Percentiles rank a stretch among this genome's conserved stretches.
phyloP scores from a whole-genome alignment of 2,888 invertebrate genomes.

The Pimpla rufipes region DNA sequence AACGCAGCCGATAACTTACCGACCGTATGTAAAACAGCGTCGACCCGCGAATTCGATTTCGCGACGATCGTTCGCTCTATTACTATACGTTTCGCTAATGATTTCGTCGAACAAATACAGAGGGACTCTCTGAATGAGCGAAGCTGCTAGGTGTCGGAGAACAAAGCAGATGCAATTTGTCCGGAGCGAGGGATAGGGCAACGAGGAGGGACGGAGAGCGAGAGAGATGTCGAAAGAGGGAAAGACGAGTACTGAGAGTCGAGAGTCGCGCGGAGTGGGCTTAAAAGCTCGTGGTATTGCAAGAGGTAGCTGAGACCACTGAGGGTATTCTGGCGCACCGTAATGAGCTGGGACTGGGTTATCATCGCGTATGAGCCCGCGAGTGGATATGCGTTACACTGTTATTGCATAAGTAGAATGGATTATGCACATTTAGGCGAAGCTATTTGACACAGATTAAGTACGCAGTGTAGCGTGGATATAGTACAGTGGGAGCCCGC shows the following conservation, averaged over 20 bases:
- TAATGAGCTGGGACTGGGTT: constrained; percentile 54
- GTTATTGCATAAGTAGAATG: constrained; percentile 53
- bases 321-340: constrained; percentile 40
- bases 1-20: not conserved
- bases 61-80: not conserved
- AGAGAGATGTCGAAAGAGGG: constrained; percentile 10
- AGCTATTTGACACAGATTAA: constrained; percentile 28
- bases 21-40: not conserved
- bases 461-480: constrained; percentile 1
- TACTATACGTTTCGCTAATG: constrained; percentile 31
- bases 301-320: constrained; percentile 36
- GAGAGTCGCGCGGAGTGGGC: constrained; percentile 55
- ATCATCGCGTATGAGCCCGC: constrained; percentile 55
- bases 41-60: not conserved
- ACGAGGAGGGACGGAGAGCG: not conserved
- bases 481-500: constrained; percentile 6
- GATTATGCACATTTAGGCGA: constrained; percentile 48
- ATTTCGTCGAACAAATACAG: constrained; percentile 33
- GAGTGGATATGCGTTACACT: constrained; percentile 53
- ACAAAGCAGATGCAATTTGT: constrained; percentile 51
- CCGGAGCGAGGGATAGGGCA: constrained; percentile 8
- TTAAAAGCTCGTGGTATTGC: constrained; percentile 56
- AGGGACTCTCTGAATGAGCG: constrained; percentile 24
- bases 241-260: constrained; percentile 29
- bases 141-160: constrained; percentile 21